Base-by-base conservation (phyloP, 2,113 vertebrate species). In the Steatornis caripensis region DNA sequence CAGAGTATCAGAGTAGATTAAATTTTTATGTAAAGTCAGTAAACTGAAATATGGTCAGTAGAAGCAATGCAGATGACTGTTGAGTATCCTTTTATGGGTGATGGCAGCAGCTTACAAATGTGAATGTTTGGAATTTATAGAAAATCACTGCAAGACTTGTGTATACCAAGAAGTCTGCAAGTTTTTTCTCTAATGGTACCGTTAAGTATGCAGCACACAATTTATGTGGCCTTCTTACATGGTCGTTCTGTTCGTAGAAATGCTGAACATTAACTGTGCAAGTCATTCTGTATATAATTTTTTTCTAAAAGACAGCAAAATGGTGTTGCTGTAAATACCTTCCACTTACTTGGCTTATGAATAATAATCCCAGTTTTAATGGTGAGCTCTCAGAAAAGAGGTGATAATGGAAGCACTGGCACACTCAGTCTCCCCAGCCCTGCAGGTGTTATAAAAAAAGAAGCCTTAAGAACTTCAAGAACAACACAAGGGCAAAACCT, bases 371-470 rank as follows among this genome's bases (percentile, higher is more conserved):
- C 7, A 16, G 6, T 53, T 86, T 17, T 90, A 77, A 80, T 22
- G 34, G 53, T 43, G 55, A 92, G 37, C 2, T 39, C 55, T 89
- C 61, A 71, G 65, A 95, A 84, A 92, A 71, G 43, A 89, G n/a
- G 11, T 89, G 34, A 22, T 92, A 82, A 51, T 80, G 30, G 66
- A 76, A 91, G 20, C 76, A 55, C 81, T 89, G 91, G 48, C 65
- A 51, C 41, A 37, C 7, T 84, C 1, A 2, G 13, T 75, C 41
- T 93, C 12, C 18, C 37, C 46, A 85, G 4, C 69, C 68, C 24
- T 92, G 84, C 97, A 97, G 97, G 90, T 97, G 96, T 93, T 92
- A 61, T 6, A 68, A 43, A 57, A 84, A 87, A 84, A 94, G 46
- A 76, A 89, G 84, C 84, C 82, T 92, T 82, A 84, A 92, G 57